Evolutionary conservation across 2,113 vertebrate genomes (phyloP).

Genomic region (Hippolais icterina): DNA sequence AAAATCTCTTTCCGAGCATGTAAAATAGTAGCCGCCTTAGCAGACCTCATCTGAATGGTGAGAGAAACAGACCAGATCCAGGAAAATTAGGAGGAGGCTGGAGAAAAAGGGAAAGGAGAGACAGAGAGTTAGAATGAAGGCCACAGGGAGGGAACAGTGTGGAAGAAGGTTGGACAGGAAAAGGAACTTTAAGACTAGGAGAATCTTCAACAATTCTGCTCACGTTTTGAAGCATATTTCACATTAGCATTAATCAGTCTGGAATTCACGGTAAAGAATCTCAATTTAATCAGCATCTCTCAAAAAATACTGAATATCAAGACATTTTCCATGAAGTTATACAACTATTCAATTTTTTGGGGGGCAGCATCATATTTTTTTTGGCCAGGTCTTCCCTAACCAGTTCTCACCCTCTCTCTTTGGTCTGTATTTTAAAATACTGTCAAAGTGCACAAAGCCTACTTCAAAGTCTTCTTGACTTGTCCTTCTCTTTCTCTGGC

Average conservation of each 20-base stretch:
- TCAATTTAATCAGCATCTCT: background rate
- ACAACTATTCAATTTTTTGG: background rate
- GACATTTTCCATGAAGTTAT: background rate
- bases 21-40: background rate
- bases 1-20: background rate
- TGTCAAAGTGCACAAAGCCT: background rate
- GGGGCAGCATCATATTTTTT: background rate
- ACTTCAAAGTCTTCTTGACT: background rate
- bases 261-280: background rate
- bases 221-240: background rate
- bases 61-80: background rate
- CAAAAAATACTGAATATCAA: background rate
- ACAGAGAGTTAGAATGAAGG: background rate
- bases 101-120: background rate
- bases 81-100: background rate
- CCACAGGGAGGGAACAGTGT: background rate
- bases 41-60: background rate
- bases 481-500: background rate
- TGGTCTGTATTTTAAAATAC: background rate
- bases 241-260: background rate
- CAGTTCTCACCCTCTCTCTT: background rate
- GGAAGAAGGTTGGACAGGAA: background rate
- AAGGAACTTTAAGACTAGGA: background rate
- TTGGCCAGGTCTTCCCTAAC: accelerated
- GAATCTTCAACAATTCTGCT: background rate